Evolutionary conservation across 2,797 vertebrate species (phyloP).

Genomic region (Gallirallus australis): DNA sequence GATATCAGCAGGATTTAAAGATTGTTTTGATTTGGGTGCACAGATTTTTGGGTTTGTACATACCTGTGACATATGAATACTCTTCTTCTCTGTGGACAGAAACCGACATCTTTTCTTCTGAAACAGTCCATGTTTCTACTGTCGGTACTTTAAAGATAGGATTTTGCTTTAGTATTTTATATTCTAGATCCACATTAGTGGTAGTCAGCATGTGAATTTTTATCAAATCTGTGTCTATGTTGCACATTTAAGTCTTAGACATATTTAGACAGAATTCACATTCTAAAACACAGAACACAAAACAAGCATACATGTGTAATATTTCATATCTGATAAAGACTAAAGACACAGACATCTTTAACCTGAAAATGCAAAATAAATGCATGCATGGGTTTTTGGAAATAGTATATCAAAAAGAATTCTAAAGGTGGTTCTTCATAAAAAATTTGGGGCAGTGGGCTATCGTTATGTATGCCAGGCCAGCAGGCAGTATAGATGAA

Average conservation of each 20-base stretch:
- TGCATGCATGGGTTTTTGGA: conserved; percentile 33
- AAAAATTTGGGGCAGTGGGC: not conserved
- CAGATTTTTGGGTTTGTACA: conserved; percentile 45
- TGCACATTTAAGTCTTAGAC: conserved; percentile 10
- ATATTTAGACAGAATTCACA: conserved; percentile 51
- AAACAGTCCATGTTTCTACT: conserved; percentile 80
- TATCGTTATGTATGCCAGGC: not conserved
- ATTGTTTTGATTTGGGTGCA: not conserved
- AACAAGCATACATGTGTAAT: not conserved
- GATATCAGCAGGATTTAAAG: not conserved
- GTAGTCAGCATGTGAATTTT: conserved; percentile 28
- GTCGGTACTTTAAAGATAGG: conserved; percentile 82
- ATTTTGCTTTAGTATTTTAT: conserved; percentile 68
- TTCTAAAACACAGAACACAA: conserved; percentile 38
- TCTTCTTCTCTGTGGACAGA: conserved; percentile 82
- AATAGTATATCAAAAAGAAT: conserved; percentile 38
- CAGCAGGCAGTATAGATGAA: not conserved
- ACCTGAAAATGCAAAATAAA: not conserved
- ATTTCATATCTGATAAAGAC: not conserved
- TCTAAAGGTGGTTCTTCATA: conserved; percentile 53
- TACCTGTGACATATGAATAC: conserved; percentile 82
- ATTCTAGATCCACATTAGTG: conserved; percentile 48
- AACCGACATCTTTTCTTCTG: conserved; percentile 82
- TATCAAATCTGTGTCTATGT: conserved; percentile 3
- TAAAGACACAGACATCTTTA: not conserved